Percentiles rank a stretch among this genome's conserved stretches.
Evolutionary conservation across 2,797 vertebrate species (phyloP).

Genomic region (Rhadinocentrus ornatus): DNA sequence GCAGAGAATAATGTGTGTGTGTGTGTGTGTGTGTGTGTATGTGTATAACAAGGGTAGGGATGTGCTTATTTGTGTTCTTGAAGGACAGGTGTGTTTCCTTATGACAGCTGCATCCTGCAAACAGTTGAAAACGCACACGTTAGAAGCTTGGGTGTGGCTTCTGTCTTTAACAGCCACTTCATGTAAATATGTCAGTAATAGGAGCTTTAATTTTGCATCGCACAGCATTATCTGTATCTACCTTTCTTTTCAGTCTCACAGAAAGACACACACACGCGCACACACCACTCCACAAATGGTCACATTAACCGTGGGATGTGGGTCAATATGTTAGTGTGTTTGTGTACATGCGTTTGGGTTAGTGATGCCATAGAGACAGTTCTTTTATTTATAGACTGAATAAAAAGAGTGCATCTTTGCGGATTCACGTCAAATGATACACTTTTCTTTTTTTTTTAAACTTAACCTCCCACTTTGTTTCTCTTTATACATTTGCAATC

Average conservation of each 20-base stretch:
- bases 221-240: not conserved
- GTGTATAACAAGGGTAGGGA: slow-evolving; percentile 8
- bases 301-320: not conserved
- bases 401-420: slow-evolving; percentile 49
- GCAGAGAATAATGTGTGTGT: not conserved
- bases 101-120: slow-evolving; percentile 54
- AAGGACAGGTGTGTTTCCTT: slow-evolving; percentile 63
- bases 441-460: not conserved
- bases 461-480: not conserved
- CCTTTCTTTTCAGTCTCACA: not conserved
- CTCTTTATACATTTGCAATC: not conserved
- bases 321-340: slow-evolving; percentile 9
- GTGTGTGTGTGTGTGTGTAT: not conserved
- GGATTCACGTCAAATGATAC: slow-evolving; percentile 48
- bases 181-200: slow-evolving; percentile 57
- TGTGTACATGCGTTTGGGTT: slow-evolving; percentile 2
- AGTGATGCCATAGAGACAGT: slow-evolving; percentile 39
- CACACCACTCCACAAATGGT: not conserved
- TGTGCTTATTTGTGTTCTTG: slow-evolving; percentile 27
- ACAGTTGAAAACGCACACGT: slow-evolving; percentile 34
- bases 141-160: slow-evolving; percentile 38
- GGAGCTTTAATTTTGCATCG: slow-evolving; percentile 29
- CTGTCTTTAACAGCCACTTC: slow-evolving; percentile 29
- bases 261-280: not conserved
- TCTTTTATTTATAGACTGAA: slow-evolving; percentile 58